Conservation (phyloP, 1,140 invertebrate genomes). For the Drosophila funebris region DNA sequence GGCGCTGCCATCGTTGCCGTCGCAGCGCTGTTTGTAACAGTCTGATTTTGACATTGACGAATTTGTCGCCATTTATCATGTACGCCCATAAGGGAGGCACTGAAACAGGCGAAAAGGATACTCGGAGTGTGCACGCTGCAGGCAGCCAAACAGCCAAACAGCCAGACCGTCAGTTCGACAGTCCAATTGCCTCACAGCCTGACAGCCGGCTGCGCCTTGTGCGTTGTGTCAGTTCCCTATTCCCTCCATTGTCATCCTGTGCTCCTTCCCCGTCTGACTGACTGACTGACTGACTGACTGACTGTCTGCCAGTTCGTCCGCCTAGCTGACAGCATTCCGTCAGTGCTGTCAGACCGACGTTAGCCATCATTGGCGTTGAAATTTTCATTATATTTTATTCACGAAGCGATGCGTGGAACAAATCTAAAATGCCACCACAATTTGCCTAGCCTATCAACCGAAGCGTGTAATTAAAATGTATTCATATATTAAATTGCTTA, state of each 20-base stretch:
- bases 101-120: slow-evolving; percentile 54
- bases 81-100: slow-evolving; percentile 59
- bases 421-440: slow-evolving; percentile 50
- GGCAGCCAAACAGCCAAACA: slow-evolving; percentile 27
- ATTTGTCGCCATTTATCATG: slow-evolving; percentile 72
- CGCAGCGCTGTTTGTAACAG: slow-evolving; percentile 66
- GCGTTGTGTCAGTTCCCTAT: slow-evolving; percentile 6
- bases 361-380: slow-evolving; percentile 53
- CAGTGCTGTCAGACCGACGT: slow-evolving; percentile 32
- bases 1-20: slow-evolving; percentile 13
- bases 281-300: not conserved
- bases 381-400: slow-evolving; percentile 57
- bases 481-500: slow-evolving; percentile 30
- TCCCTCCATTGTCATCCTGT: slow-evolving; percentile 8
- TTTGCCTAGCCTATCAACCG: slow-evolving; percentile 39
- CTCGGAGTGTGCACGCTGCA: slow-evolving; percentile 50
- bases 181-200: not conserved
- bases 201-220: slow-evolving; percentile 15
- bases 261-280: not conserved
- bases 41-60: slow-evolving; percentile 80
- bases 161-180: slow-evolving; percentile 15
- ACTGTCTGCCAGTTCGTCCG: slow-evolving; percentile 8
- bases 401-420: slow-evolving; percentile 53
- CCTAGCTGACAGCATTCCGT: slow-evolving; percentile 56
- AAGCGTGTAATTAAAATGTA: slow-evolving; percentile 55